Base-by-base conservation (phyloP, 2,888 invertebrate species). In the Meta bourneti region DNA sequence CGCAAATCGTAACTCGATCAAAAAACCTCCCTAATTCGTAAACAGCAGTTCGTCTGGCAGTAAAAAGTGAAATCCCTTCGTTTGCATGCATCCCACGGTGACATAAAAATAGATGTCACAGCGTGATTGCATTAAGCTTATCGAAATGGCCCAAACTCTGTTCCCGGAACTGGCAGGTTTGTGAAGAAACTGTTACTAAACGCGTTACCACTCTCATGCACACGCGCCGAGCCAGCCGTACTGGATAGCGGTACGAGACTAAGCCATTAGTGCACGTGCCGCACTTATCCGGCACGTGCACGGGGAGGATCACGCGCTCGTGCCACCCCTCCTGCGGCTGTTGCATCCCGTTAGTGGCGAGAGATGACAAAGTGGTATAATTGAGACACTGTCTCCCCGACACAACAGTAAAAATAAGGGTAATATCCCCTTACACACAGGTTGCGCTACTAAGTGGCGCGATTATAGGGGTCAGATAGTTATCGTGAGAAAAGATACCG, bases 201-300 rank as follows among this genome's bases (percentile, higher is more conserved):
- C 72, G 78, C 72, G 48, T 87, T 78, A 70, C 71, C 78, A 71
- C 78, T 87, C 80, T 13, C 16, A 6, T 16, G 72, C 71, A 72
- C 48, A 19, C 19, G 52, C 61, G 16, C 54, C 51, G 13, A 13
- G 69, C 69, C 20, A 61, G 13, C 81, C 61, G 61, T 61, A 61
- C 11, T 4, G 16, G 61, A 16, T 11, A 16, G 61, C 61, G 9
- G 61, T 16, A 16, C 34, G 13, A 16, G 52, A 79, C 7, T 19
- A n/a, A 34, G 34, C 69, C 52, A 74, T 75, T 70, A 70, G 69
- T 34, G 82, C 91, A 90, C 90, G 90, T 86, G 90, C 74, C 70
- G 86, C 86, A 90, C 86, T 90, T 90, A 90, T 48, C 13, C 69
- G 48, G 49, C 90, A 81, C 90, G 90, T 85, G 85, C 70, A 16